Percentiles rank a stretch among this genome's conserved stretches.
These are phyloP conservation scores for Mamestra brassicae DNA, from an alignment of 2,888 invertebrate genomes.

Conservation along the genomic window DNA sequence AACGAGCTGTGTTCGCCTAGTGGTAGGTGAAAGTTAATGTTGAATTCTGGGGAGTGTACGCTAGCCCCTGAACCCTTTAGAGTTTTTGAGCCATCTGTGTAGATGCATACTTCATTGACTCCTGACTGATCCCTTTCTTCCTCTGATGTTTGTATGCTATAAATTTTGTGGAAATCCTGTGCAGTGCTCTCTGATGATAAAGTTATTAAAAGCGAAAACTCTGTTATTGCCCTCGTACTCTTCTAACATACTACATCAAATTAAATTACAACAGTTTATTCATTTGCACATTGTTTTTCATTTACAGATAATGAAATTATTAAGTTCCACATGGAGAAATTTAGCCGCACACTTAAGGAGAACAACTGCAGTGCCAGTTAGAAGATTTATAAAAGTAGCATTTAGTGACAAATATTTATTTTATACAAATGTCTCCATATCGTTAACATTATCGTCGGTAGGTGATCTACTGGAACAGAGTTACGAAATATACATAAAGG, in stretches of 20 bases:
- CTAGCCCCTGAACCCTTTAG: no score
- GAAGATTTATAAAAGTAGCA: slow-evolving; percentile 82
- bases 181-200: neutral
- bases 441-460: slow-evolving; percentile 93
- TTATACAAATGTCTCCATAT: slow-evolving; percentile 95
- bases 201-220: neutral
- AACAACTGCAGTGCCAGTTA: slow-evolving; percentile 70
- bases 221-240: neutral
- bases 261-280: neutral
- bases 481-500: slow-evolving; percentile 93
- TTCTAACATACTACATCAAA: neutral
- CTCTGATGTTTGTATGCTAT: no score
- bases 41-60: no score
- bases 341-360: slow-evolving; percentile 75
- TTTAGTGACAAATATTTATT: slow-evolving; percentile 94
- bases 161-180: no score
- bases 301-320: slow-evolving; percentile 76
- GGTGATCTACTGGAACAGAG: slow-evolving; percentile 96
- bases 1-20: no score
- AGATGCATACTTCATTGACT: no score
- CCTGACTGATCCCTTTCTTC: no score
- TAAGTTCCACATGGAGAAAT: slow-evolving; percentile 80
- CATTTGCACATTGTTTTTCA: slow-evolving; percentile 13
- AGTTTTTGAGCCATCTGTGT: no score
- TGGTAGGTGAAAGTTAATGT: no score